Percentiles rank a stretch among this genome's conserved stretches.
Evolutionary conservation across 1,140 invertebrate species (phyloP).

Genomic region (Aphidius ervi): DNA sequence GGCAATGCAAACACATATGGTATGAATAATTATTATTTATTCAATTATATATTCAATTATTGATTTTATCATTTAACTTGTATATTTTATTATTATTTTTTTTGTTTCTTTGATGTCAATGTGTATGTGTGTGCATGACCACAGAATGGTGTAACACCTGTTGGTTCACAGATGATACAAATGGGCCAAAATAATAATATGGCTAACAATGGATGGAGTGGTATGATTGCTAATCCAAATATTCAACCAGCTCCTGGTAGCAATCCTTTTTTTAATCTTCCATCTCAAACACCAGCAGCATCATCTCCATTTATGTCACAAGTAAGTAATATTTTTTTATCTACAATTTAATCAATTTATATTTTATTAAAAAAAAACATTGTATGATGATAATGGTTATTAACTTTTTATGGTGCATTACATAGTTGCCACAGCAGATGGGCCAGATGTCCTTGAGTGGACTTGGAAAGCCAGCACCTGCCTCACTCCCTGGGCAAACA

Average conservation of each 20-base stretch:
- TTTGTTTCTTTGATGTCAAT: not conserved
- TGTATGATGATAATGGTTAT: not conserved
- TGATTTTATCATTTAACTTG: conserved; percentile 3
- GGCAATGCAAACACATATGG: conserved; percentile 42
- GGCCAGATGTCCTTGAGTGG: conserved; percentile 52
- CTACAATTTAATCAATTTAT: not conserved
- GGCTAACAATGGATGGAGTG: conserved; percentile 49
- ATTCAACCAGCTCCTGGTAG: conserved; percentile 50
- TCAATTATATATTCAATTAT: not conserved
- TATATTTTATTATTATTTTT: not conserved
- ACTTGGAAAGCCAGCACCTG: conserved; percentile 38
- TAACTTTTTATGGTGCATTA: conserved; percentile 23
- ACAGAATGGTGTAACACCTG: conserved; percentile 18
- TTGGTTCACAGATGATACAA: conserved; percentile 40
- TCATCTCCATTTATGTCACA: conserved; percentile 33
- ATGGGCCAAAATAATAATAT: conserved; percentile 39
- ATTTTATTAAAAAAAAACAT: not conserved
- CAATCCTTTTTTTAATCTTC: conserved; percentile 51
- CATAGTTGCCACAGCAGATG: conserved; percentile 58
- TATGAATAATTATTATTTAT: conserved; percentile 21
- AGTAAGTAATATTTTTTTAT: conserved; percentile 24
- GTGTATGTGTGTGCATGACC: conserved; percentile 1
- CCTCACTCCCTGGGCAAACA: conserved; percentile 46
- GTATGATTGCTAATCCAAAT: conserved; percentile 44
- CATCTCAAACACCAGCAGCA: conserved; percentile 28